Conservation (phyloP, 2,888 invertebrate genomes). For the Caenorhabditis sp. region DNA sequence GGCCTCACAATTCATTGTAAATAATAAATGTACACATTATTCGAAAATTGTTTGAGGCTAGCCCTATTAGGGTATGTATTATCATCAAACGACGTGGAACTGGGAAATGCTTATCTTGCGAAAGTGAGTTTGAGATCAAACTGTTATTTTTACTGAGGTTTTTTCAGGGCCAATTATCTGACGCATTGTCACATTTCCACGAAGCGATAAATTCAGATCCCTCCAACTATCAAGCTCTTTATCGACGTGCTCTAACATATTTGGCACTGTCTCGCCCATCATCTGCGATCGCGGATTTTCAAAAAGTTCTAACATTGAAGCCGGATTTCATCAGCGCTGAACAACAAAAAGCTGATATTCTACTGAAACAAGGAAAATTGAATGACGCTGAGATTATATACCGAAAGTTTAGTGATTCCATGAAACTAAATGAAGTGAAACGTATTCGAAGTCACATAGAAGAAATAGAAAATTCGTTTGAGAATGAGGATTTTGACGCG, state of each 20-base stretch:
- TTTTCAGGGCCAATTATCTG: slow-evolving; percentile 20
- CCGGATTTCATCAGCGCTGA: slow-evolving; percentile 32
- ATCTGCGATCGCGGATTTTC: slow-evolving; percentile 19
- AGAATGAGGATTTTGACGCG: slow-evolving; percentile 1
- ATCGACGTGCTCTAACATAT: slow-evolving; percentile 31
- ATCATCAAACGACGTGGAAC: not conserved
- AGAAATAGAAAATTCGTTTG: not conserved
- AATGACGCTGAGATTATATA: slow-evolving; percentile 8
- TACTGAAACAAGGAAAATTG: slow-evolving; percentile 22
- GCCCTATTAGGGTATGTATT: too few relatives aligned
- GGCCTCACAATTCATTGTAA: too few relatives aligned
- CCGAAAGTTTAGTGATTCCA: slow-evolving; percentile 1
- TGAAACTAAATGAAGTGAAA: slow-evolving; percentile 2
- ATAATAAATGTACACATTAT: too few relatives aligned
- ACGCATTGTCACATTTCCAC: slow-evolving; percentile 33
- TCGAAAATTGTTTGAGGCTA: too few relatives aligned
- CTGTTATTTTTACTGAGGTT: too few relatives aligned
- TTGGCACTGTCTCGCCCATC: slow-evolving; percentile 13
- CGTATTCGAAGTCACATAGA: not conserved
- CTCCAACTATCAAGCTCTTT: slow-evolving; percentile 29
- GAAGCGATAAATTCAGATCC: slow-evolving; percentile 30
- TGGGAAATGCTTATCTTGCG: slow-evolving; percentile 17
- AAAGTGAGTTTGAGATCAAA: slow-evolving; percentile 8
- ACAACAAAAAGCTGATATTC: slow-evolving; percentile 21
- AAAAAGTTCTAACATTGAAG: slow-evolving; percentile 20